Evolutionary conservation across 2,113 vertebrate species (phyloP).

Genomic region (Leucoraja erinaceus): DNA sequence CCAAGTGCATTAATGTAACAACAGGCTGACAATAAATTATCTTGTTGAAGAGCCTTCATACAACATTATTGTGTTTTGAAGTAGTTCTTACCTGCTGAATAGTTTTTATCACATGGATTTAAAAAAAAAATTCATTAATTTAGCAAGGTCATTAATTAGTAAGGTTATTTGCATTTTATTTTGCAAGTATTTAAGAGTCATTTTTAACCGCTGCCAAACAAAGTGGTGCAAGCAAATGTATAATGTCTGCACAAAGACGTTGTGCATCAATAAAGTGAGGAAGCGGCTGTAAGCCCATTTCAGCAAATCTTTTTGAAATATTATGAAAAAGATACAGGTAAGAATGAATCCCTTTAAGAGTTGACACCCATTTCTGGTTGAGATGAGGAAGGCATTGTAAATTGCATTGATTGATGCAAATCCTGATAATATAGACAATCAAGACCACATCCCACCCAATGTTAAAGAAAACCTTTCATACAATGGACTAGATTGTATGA

Average conservation of each 20-base stretch:
- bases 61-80: not conserved
- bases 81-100: not conserved
- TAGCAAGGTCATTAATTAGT: not conserved
- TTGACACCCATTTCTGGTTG: no score
- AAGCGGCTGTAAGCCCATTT: not conserved
- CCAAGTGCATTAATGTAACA: not conserved
- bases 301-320: not conserved
- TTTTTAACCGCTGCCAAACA: not conserved
- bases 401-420: no score
- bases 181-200: not conserved
- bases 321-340: no score
- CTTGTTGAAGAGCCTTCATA: not conserved
- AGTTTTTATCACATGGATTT: not conserved
- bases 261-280: not conserved
- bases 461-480: no score
- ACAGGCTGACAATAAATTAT: constrained; percentile 10
- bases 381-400: no score
- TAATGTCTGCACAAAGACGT: not conserved
- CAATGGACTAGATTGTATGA: no score
- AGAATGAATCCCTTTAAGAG: no score
- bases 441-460: no score
- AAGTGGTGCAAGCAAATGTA: no score
- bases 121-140: not conserved
- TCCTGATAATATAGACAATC: no score
- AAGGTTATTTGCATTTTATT: not conserved